Percentiles rank a stretch among this genome's conserved stretches.
These are phyloP conservation scores for Phocides pigmalion DNA, from an alignment of 1,140 invertebrate species.

Conservation along the genomic window DNA sequence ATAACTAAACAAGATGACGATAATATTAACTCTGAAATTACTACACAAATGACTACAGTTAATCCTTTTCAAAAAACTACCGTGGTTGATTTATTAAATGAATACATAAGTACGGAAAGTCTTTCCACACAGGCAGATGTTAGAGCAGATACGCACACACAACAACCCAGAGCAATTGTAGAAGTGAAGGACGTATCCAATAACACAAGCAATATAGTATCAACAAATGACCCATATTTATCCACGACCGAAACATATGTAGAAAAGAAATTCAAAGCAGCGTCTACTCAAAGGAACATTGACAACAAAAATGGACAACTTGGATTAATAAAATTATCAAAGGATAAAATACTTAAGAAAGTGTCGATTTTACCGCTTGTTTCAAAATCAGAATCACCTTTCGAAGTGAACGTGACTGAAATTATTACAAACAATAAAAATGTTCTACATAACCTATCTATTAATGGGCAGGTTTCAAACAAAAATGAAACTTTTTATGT, in stretches of 20 bases:
- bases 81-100: too few species aligned
- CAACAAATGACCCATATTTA: background rate
- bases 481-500: background rate
- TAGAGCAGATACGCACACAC: constrained; percentile 6
- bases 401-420: background rate
- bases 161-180: background rate
- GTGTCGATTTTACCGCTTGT: background rate
- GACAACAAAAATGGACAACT: background rate
- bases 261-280: background rate
- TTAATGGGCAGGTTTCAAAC: background rate
- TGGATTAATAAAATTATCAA: background rate
- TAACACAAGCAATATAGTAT: background rate
- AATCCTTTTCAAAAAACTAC: constrained; percentile 6
- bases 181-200: too few species aligned
- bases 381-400: background rate
- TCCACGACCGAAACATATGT: background rate
- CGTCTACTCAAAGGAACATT: background rate
- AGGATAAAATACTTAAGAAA: background rate
- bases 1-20: constrained; percentile 32
- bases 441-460: background rate
- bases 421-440: constrained; percentile 8
- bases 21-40: constrained; percentile 1
- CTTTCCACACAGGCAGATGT: constrained; percentile 7
- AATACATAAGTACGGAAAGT: constrained; percentile 7
- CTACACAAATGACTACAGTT: background rate